Evolutionary conservation across 1,140 invertebrate genomes (phyloP), one percentile per base, ranked within the genome.

Genomic region (Phymorhynchus buccinoides): DNA sequence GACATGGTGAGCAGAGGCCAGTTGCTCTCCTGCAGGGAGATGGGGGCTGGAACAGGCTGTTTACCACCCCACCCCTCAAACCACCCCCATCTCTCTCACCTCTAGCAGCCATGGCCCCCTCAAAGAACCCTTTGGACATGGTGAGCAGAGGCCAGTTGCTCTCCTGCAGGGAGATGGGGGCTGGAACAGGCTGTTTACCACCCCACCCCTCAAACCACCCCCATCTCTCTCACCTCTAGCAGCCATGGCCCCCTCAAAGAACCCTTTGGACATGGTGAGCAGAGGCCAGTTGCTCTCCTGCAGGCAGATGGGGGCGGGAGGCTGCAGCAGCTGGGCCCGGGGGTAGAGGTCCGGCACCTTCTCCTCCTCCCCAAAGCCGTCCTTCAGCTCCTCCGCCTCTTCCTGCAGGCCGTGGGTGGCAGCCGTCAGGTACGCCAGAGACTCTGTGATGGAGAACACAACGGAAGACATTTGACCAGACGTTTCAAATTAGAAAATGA

Each of bases 1-100:
- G 97, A 97, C 7, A 99, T 96, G 1, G 98, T 98, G 1, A 99
- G 93, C 18, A 99, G 93, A 0, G 99, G 99, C 99, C 99, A 99
- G 92, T 99, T 99, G 66, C 96, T 96, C 87, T 93, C 93, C 86
- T 96, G 96, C 89, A 96, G 96, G 79, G 96, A 95, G 52, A 99
- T 96, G 97, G 97, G 0, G 99, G 98, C 85, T 96, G 94, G 2
- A 99, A 94, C 68, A 98, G 95, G 83, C n/a, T n/a, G n/a, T n/a
- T n/a, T n/a, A 48, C 18, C 44, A 6, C 44, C 44, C 6, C 6
- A 48, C 44, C 44, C 44, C 44, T 48, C 44, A 48, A 6, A 48
- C 44, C 44, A 48, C 44, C 44, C 44, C 6, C 44, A 48, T 18
- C 44, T 18, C 44, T 18, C 44, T 18, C 44, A 9, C 44, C 6